Base-by-base conservation (phyloP, 2,113 vertebrate genomes). In the Hyperoodon ampullatus region DNA sequence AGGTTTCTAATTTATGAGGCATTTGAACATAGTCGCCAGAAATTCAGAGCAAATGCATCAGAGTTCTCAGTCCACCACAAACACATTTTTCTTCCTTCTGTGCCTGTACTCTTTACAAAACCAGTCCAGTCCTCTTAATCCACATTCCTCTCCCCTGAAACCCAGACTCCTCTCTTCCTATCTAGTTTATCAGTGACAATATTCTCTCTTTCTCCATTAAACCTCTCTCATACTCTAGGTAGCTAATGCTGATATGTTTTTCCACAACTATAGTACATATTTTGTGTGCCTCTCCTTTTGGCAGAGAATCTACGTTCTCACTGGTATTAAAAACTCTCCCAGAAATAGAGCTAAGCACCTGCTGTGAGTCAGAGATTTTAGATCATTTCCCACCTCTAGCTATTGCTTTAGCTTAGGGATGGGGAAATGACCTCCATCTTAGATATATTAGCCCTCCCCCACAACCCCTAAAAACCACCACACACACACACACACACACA, bases 21-120 rank as follows among this genome's bases (percentile, higher is more conserved):
- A 60, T 33, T 71, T 84, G 33, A 71, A 65, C 39, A 96, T 61
- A 85, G 39, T 75, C 16, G 1, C 23, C 71, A 55, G 42, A 82
- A 89, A 94, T 86, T 90, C 68, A 87, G 42, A 78, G 18, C 1
- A n/a, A 93, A 71, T 65, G 12, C 12, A 81, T 65, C 8, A n/a
- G 23, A 21, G 2, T 75, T 70, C 42, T 93, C 16, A 65, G 42
- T 35, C 18, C 2, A 87, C 30, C 11, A 61, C 13, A 39, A 60
- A 33, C 9, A 68, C 13, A 24, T 19, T 74, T 74, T 74, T 75
- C 16, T 72, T 88, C 26, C 26, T 47, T 86, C 16, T 65, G 1
- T 21, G 3, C 26, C 18, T 42, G 18, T 9, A 39, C 13, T 80
- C 5, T 74, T 39, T 44, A 33, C 0, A 14, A 44, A 39, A n/a